phyloP scores from a whole-genome alignment of 1,140 invertebrate species.

The Ips typographus region DNA sequence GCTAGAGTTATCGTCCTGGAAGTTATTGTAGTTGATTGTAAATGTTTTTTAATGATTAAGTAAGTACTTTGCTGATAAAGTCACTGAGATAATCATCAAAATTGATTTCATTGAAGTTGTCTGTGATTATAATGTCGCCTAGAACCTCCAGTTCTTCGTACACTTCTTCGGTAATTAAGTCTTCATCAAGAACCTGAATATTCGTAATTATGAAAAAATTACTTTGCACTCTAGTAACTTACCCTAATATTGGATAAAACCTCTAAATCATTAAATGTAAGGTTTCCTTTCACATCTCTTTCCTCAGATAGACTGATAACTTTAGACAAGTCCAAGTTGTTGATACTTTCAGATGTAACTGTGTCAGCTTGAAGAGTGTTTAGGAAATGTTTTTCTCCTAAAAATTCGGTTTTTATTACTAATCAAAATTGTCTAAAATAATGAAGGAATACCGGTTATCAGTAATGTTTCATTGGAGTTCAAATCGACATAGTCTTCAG shows the following conservation, averaged over 20 bases:
- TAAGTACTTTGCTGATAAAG: conserved; percentile 31
- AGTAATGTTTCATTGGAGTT: conserved; percentile 15
- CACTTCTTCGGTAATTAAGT: conserved; percentile 1
- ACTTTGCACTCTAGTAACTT: conserved; percentile 20
- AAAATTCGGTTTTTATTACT: neutral
- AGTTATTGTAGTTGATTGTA: no score
- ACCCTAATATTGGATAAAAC: conserved; percentile 52
- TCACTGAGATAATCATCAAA: conserved; percentile 48
- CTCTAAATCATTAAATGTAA: conserved; percentile 53
- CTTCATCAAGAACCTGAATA: no score
- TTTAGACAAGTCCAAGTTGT: conserved; percentile 47
- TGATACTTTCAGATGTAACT: conserved; percentile 38
- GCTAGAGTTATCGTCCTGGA: conserved; percentile 43
- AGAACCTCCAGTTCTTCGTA: conserved; percentile 49
- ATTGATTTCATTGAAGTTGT: conserved; percentile 47
- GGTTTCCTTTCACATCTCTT: conserved; percentile 49
- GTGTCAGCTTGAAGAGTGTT: neutral
- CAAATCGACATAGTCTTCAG: conserved; percentile 52
- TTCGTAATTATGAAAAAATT: neutral
- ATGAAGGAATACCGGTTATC: neutral
- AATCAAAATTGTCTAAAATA: no score
- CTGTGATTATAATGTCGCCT: conserved; percentile 50
- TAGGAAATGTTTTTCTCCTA: conserved; percentile 1
- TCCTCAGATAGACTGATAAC: conserved; percentile 48
- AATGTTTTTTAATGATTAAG: no score